phyloP scores from a whole-genome alignment of 1,140 invertebrate genomes.

The Papilio machaon region DNA sequence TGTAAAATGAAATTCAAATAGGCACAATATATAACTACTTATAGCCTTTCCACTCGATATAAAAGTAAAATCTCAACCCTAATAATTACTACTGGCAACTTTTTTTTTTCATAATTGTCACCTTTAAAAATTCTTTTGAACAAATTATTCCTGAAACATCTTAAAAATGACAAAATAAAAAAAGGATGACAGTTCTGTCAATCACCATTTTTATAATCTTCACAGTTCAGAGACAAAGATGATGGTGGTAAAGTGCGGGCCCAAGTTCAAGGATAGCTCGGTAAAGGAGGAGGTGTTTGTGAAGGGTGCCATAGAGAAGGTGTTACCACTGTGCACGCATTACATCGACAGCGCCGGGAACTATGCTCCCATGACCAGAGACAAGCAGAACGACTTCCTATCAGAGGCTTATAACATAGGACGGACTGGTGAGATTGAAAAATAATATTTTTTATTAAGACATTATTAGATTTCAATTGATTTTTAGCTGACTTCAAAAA shows the following conservation, averaged over 20 bases:
- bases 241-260: slow-evolving; percentile 98
- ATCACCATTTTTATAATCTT: neutral
- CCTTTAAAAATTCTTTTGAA: too few species aligned
- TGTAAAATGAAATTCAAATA: too few species aligned
- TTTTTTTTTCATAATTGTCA: too few species aligned
- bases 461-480: neutral
- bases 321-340: slow-evolving; percentile 93
- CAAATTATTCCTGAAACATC: too few species aligned
- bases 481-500: too few species aligned
- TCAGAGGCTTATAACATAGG: slow-evolving; percentile 91
- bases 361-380: slow-evolving; percentile 87
- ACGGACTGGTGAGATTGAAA: slow-evolving; percentile 84
- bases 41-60: too few species aligned
- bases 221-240: slow-evolving; percentile 96
- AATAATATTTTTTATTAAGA: neutral
- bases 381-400: slow-evolving; percentile 91
- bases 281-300: slow-evolving; percentile 93
- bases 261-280: slow-evolving; percentile 87
- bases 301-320: slow-evolving; percentile 96
- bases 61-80: too few species aligned
- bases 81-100: too few species aligned
- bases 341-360: slow-evolving; percentile 89
- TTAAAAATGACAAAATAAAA: too few species aligned
- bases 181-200: too few species aligned
- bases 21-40: too few species aligned